These are phyloP conservation scores for Xyliphius kryptos DNA, from an alignment of 2,113 vertebrate species.

Conservation along the genomic window DNA sequence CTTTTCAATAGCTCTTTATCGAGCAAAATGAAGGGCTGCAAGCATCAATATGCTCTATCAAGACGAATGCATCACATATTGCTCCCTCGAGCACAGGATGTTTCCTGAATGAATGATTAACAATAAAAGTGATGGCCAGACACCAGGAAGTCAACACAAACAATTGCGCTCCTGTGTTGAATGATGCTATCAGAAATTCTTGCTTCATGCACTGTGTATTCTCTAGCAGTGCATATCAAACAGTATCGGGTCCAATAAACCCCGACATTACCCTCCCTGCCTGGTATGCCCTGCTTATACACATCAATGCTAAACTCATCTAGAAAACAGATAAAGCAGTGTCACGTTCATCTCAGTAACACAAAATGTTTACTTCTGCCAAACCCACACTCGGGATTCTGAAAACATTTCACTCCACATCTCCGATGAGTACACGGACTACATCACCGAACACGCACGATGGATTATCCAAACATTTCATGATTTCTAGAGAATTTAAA, in stretches of 20 bases:
- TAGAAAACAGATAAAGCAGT: no score
- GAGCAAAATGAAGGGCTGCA: conserved; percentile 14
- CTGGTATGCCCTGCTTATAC: no score
- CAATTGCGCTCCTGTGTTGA: neutral
- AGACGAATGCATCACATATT: conserved; percentile 28
- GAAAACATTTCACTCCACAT: no score
- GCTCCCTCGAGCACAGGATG: conserved; percentile 18
- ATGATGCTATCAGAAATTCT: conserved; percentile 2
- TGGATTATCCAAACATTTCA: no score
- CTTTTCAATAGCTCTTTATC: conserved; percentile 19
- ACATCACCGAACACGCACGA: no score
- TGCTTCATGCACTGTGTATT: conserved; percentile 6
- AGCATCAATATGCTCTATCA: conserved; percentile 5
- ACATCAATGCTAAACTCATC: no score
- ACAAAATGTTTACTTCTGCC: no score
- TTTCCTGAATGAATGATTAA: conserved; percentile 34
- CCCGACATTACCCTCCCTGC: no score
- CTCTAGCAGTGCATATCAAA: conserved; percentile 18
- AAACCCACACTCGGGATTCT: no score
- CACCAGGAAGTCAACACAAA: conserved; percentile 16
- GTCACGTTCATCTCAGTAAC: no score
- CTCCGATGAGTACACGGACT: no score
- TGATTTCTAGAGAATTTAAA: no score
- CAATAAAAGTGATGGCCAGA: conserved; percentile 23
- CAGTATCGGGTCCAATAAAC: neutral